phyloP scores from a whole-genome alignment of 2,113 vertebrate genomes.

The Rhea pennata region DNA sequence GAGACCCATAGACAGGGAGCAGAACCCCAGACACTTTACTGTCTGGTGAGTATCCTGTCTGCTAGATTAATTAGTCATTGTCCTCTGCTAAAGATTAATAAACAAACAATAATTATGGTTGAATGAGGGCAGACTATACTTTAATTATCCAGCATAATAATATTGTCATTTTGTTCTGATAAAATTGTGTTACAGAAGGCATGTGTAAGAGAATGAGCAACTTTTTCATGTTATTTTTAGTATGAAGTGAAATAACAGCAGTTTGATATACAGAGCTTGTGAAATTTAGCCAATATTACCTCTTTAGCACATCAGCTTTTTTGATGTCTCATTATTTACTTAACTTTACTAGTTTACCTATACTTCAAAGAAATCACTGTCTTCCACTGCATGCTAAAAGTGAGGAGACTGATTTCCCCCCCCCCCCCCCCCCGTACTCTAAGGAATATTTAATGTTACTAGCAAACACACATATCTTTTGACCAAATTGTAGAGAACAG shows the following conservation, averaged over 20 bases:
- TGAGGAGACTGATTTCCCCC: not conserved
- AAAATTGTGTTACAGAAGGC: not conserved
- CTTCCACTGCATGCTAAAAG: not conserved
- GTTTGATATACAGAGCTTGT: not conserved
- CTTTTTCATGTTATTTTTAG: not conserved
- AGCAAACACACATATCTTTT: not conserved
- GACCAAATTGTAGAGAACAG: not conserved
- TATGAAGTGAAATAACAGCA: not conserved
- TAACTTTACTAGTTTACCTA: not conserved
- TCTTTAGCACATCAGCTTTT: not conserved
- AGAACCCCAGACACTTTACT: not conserved
- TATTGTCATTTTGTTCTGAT: not conserved
- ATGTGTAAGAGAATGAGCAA: not conserved
- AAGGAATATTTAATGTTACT: not conserved
- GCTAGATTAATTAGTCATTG: not conserved
- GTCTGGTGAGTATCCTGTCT: not conserved
- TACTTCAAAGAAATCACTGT: not conserved
- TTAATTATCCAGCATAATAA: fast-evolving
- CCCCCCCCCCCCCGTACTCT: not conserved
- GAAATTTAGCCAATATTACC: not conserved
- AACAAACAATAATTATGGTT: not conserved
- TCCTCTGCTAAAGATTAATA: not conserved
- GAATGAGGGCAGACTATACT: not conserved
- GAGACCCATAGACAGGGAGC: not conserved
- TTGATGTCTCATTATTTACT: not conserved